Base-by-base conservation (phyloP, 2,113 vertebrate species). In the Arenaria interpres region DNA sequence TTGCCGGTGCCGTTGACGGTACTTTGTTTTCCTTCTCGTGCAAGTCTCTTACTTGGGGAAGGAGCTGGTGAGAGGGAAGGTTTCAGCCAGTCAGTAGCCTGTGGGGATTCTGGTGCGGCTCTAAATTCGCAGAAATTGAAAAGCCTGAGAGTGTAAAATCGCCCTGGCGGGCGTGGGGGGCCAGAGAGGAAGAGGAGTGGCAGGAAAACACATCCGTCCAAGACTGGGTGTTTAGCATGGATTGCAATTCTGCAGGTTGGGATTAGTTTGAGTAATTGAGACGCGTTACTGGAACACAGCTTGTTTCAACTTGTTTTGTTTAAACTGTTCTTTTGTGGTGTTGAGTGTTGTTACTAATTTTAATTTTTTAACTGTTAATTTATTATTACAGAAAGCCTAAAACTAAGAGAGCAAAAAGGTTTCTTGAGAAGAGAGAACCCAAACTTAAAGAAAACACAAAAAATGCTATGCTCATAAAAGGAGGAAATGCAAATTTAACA, bases 381-480 rank as follows among this genome's bases (percentile, higher is more conserved):
- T 95, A 4, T 92, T 37, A 83, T 50, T 75, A 63, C 97, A 99
- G 99, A 88, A 99, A 99, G 81, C 99, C 99, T 17, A 99, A 99
- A 98, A 99, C 99, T 2, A 99, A 98, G 97, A 98, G 99, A 63
- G 98, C 99, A 20, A 99, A 99, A 94, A 98, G 99, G 50, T 99
- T 99, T 97, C 96, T 99, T 92, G 98, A 99, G 85, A 98, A 98
- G 97, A 97, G 99, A 95, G 99, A 98, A 30, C 98, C 99, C 5
- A 99, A 99, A 81, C 97, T 99, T 92, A 98, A 85, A 9, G 99
- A 99, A 96, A 99, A 99, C 84, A 97, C 97, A 18, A 99, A 99
- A 98, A 99, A 93, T 89, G 97, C 98, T 33, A 99, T 99, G 99
- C 98, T 99, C 4, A 99, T 99, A 97, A 99, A 98, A 98, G 99